Base-by-base conservation (phyloP, 2,888 invertebrate species). In the Imbricaverruca yamaguchii region DNA sequence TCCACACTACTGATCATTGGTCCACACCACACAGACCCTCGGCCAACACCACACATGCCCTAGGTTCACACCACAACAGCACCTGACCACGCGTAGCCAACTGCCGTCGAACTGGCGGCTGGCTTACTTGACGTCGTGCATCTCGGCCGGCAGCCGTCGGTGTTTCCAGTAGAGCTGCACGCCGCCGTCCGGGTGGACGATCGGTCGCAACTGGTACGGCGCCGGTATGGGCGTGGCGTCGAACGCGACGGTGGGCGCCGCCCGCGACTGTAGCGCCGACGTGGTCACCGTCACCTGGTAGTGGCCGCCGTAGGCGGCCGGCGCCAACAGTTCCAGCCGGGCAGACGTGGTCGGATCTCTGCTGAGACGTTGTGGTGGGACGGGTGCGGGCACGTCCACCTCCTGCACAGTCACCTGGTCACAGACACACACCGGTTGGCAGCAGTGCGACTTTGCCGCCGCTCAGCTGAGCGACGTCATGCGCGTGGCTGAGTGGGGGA, bases 101-200 rank as follows among this genome's bases (percentile, higher is more conserved):
- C 23, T 56, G 56, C 25, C 53, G 53, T 0, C 10, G 9, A 55
- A 53, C 1, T 25, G 10, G 18, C 53, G 0, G 18, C 21, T 21
- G 21, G 56, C 83, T 82, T 74, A 83, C 83, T 82, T 83, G 53
- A 80, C 53, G 15, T 81, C 63, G 13, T 79, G 56, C 25, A 84
- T 80, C 18, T 83, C 82, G 57, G 83, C 53, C 11, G 86, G 85
- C 82, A 85, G 84, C 21, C 82, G 81, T 2, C 82, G 81, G 83
- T 91, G 90, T 82, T 90, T 88, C 93, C 94, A 94, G 85, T 89
- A 90, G 61, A 93, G 88, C 84, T 91, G 87, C 85, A 91, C 90
- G 85, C 90, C 91, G 9, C 91, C 92, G 86, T 91, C 55, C 11
- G 2, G 55, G 21, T 55, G 23, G 1, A 74, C 15, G 74, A 74